These are phyloP conservation scores for Meteorus cinctellus DNA, from an alignment of 2,888 invertebrate genomes.

Conservation along the genomic window DNA sequence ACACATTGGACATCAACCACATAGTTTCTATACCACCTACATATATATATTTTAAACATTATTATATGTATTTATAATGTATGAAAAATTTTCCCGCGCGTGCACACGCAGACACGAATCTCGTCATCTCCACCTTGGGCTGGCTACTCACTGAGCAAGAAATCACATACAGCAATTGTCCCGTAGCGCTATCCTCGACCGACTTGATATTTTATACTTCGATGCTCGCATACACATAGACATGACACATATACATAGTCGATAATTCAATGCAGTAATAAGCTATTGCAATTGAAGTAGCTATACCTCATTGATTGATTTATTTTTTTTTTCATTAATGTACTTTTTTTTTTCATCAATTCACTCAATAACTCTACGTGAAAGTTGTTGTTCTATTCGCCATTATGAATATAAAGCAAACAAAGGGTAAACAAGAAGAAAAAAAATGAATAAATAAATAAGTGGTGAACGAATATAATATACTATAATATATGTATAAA, in stretches of 20 bases:
- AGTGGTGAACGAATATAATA: not conserved
- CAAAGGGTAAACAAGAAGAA: not conserved
- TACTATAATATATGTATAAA: not conserved
- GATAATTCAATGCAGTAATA: slow-evolving; percentile 35
- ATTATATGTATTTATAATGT: slow-evolving; percentile 9
- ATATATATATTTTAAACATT: not conserved
- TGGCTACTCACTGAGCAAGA: slow-evolving; percentile 42
- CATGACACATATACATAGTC: slow-evolving; percentile 24
- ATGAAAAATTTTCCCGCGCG: slow-evolving; percentile 24
- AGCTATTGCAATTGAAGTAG: not conserved
- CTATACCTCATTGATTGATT: not conserved
- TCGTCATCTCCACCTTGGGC: slow-evolving; percentile 25
- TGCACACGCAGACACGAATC: slow-evolving; percentile 29
- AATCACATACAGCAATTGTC: slow-evolving; percentile 57
- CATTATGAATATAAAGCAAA: not conserved
- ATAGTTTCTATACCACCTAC: slow-evolving; percentile 18
- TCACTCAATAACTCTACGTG: not conserved
- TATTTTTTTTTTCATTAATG: not conserved
- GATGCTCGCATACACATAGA: not conserved
- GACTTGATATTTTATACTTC: slow-evolving; percentile 51
- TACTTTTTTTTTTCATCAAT: not conserved
- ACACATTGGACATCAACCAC: not conserved
- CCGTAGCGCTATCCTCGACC: slow-evolving; percentile 65
- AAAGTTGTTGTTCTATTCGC: not conserved
- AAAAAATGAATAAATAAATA: not conserved